A percentile compares a stretch with the other conserved stretches of the same genome.
Conservation (phyloP, 2,113 vertebrate genomes). For the Anoura caudifer region DNA sequence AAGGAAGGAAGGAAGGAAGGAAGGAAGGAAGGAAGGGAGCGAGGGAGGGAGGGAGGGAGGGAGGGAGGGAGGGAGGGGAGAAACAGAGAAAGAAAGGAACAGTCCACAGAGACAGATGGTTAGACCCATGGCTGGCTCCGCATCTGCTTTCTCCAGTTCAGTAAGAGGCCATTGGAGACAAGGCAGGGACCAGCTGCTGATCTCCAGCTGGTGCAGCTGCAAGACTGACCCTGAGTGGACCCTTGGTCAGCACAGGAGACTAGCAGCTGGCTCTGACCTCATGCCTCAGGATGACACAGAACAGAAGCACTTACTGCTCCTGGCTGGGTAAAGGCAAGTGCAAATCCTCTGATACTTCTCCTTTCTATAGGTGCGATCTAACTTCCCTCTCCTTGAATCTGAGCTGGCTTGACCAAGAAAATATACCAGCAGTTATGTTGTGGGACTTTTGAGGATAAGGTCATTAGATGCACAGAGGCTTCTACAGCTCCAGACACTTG, state of each 20-base stretch:
- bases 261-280: not conserved
- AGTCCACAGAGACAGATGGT: not conserved
- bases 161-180: not conserved
- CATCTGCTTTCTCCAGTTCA: not conserved
- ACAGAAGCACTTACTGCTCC: not conserved
- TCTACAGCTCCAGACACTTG: not conserved
- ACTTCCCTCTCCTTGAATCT: not conserved
- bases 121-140: not conserved
- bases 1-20: too few species aligned
- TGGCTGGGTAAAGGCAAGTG: accelerated
- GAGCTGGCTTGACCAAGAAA: not conserved
- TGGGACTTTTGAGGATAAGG: not conserved
- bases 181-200: not conserved
- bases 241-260: not conserved
- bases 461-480: not conserved
- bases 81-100: not conserved
- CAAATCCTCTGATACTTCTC: not conserved
- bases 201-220: not conserved
- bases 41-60: not conserved
- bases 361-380: not conserved
- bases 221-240: not conserved
- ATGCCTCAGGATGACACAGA: not conserved
- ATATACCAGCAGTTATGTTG: not conserved
- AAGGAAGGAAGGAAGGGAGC: not conserved
- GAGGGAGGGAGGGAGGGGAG: accelerated